Evolutionary conservation across 92 coral and sea anemone species (phyloP), one percentile per base, ranked within the genome.

Genomic region (Actinostola sp.): DNA sequence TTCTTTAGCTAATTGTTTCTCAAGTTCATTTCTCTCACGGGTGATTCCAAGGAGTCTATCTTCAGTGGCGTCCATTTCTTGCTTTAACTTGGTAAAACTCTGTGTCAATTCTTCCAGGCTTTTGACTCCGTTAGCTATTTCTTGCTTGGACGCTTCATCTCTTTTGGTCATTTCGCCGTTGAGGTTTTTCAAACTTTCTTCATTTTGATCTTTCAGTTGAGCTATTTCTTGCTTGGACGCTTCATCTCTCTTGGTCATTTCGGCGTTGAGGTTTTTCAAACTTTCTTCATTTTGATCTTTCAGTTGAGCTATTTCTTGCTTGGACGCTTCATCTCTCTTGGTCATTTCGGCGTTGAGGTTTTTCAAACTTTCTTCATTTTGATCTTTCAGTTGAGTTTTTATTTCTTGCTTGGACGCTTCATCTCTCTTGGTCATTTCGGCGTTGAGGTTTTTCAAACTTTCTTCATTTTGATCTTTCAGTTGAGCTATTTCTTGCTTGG

Each of bases 31-130:
- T 34, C 79, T 71, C 39, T 63, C 72, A 50, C 70, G 68, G 14
- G 89, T 73, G 4, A 75, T 63, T 14, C 49, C 81, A 15, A 85
- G 67, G 23, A 85, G 78, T 54, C 62, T 80, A 16, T 19, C 62
- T 39, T 85, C 89, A 51, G 79, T 66, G 2, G 85, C 85, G 26
- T 71, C 68, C 66, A 73, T 33, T 42, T 85, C 89, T 33, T 57
- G 58, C 34, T 85, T 78, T 28, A 72, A 29, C 32, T 67, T 66
- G 44, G 62, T 58, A 42, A 69, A 85, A 2, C 81, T 67, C 30
- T 78, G 45, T 20, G 76, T 85, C 17, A 85, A 61, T 39, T 85
- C 89, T 26, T 79, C 76, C 3, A 85, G 32, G 33, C 56, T 79
- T n/a, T 52, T 49, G 38, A 42, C 61, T 15, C 69, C 14, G 13